Conservation (phyloP, 1,140 invertebrate species). For the Diachasma alloeum region DNA sequence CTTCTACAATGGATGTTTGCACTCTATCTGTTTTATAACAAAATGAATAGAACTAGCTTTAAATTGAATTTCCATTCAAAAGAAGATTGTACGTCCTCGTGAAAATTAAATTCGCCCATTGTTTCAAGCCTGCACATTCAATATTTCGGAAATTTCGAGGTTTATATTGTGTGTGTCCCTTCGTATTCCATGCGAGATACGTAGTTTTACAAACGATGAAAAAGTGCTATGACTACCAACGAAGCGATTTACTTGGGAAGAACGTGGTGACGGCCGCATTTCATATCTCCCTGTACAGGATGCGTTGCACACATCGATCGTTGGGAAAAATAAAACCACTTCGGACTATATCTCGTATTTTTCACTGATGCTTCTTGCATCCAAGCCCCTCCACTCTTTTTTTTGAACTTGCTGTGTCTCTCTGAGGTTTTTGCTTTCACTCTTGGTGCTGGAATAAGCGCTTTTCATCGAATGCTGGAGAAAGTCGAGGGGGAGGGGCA, state of each 20-base stretch:
- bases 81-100: not conserved
- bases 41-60: not conserved
- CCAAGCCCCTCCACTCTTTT: not conserved
- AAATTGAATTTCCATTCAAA: not conserved
- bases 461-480: not conserved
- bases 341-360: not conserved
- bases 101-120: not conserved
- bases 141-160: not conserved
- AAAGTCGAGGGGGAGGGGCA: not conserved
- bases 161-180: not conserved
- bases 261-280: not conserved
- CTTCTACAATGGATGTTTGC: no score
- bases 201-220: not conserved
- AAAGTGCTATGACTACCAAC: conserved; percentile 7
- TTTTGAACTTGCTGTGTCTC: not conserved
- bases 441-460: not conserved
- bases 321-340: not conserved
- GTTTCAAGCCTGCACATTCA: not conserved
- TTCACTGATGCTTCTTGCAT: not conserved
- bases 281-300: conserved; percentile 2
- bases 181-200: not conserved
- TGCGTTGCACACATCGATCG: conserved; percentile 2
- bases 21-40: not conserved
- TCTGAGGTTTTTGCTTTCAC: not conserved
- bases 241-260: not conserved